Evolutionary conservation across 2,797 vertebrate species (phyloP), one percentile per base, ranked within the genome.

Genomic region (Hydrophis major): DNA sequence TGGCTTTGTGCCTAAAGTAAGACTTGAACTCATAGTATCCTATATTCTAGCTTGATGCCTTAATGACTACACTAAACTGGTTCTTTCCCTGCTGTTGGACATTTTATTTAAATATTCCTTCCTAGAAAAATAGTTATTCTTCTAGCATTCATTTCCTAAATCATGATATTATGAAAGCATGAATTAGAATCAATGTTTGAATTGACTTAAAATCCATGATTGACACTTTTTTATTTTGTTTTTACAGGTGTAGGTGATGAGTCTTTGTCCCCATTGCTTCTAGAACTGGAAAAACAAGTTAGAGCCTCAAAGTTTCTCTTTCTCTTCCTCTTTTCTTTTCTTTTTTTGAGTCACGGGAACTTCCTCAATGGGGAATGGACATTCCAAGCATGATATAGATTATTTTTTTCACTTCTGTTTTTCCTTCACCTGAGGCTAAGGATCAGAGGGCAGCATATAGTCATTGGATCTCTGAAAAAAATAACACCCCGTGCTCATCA

Each of bases 281-380:
- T 74, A 94, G 92, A 93, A 95, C 96, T 92, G 92, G 96, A 95
- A 93, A 56, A 96, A 93, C 96, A 94, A 74, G 95, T 92, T 95
- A 42, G 50, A 91, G 92, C 25, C 92, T 92, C 92, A n/a, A 56
- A 63, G 47, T 93, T 95, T 59, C 93, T 95, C 56, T 59, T 88
- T 59, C 93, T 95, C 56, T 59, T 88, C 87, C 57, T 59, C 55
- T 56, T 87, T 56, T 88, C 16, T 56, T 88, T 88, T 88, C 32
- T 60, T 37, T 83, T 63, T 92, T 59, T 87, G 88, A 94, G 90
- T 95, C 93, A 95, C 88, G 93, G 94, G 94, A 94, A 94, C 89
- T 92, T 93, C 92, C 22, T 90, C 89, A n/a, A 78, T 93, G 37
- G 57, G 2, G 0, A 69, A 63, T 88, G 0, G n/a, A 89, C 93